Base-by-base conservation (phyloP, 2,888 invertebrate species). In the Sepiola atlantica region DNA sequence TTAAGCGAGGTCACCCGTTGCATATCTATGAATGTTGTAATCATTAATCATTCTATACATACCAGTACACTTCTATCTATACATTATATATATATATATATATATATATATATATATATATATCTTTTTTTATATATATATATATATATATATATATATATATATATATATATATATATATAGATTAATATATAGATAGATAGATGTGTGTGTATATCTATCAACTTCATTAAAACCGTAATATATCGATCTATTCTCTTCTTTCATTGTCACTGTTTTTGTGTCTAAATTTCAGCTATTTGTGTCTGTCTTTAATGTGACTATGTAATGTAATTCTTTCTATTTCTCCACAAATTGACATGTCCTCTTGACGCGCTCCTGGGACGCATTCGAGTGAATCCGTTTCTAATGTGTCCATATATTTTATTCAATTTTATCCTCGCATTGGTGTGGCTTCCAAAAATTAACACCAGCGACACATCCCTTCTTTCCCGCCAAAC, bases 381-480 rank as follows among this genome's bases (percentile, higher is more conserved):
- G n/a, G n/a, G 77, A 77, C n/a, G 77, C 77, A 77, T n/a, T 16
- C 77, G 77, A 77, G 32, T 77, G 77, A 77, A 77, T 77, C 77
- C 77, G 18, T n/a, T n/a, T 77, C 77, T n/a, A 77, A n/a, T 77
- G n/a, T 77, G 77, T 77, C 77, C 77, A n/a, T 77, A n/a, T n/a
- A 77, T 77, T 32, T 77, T 77, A 77, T 77, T 77, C 77, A 77
- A 77, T 77, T 77, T 77, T 77, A 77, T 77, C 77, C 32, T 77
- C 16, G 77, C 32, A 77, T 77, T 18, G 77, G 32, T 77, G 77
- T n/a, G 77, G 77, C 77, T 77, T 77, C 77, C n/a, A 77, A 77
- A 77, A 77, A 77, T 77, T 77, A 77, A 77, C 77, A 77, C n/a
- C 77, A 77, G 16, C 77, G 77, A 77, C 77, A 77, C n/a, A 45